These are phyloP conservation scores for Tyrophagus putrescentiae DNA, from an alignment of 1,140 invertebrate genomes.

Conservation along the genomic window DNA sequence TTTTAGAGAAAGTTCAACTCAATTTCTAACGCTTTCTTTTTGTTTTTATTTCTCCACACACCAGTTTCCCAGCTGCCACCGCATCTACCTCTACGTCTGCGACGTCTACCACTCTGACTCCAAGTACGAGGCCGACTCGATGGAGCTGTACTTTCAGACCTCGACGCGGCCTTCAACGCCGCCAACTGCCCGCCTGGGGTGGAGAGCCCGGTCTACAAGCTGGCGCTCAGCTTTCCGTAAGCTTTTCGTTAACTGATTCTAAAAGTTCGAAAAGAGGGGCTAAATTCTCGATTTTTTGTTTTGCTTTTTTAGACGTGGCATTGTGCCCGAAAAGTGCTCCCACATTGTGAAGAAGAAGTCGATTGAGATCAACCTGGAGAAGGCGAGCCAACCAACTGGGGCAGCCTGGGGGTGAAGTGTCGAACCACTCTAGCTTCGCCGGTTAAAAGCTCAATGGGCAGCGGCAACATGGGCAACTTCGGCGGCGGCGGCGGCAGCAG, in stretches of 20 bases:
- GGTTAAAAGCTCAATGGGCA: not conserved
- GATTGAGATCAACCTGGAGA: constrained; percentile 30
- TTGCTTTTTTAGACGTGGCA: constrained; percentile 27
- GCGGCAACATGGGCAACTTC: not conserved
- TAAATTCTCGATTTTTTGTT: not conserved
- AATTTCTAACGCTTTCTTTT: too few relatives aligned
- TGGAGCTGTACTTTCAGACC: not conserved
- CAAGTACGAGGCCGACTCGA: not conserved
- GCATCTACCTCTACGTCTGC: not conserved
- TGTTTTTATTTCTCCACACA: too few relatives aligned
- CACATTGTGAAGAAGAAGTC: constrained; percentile 26
- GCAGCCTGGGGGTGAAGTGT: constrained; percentile 29
- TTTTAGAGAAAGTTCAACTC: too few relatives aligned
- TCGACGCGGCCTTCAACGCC: not conserved
- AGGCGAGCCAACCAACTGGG: constrained; percentile 29
- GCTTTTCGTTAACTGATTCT: not conserved
- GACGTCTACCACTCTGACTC: not conserved
- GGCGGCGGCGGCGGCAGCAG: not conserved
- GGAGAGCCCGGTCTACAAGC: not conserved
- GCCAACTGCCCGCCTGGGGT: not conserved
- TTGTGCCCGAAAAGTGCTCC: constrained; percentile 29
- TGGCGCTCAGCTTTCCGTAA: constrained; percentile 3
- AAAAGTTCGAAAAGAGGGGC: too few relatives aligned
- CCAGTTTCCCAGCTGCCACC: not conserved
- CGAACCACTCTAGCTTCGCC: not conserved